A percentile compares a stretch with the other conserved stretches of the same genome.
phyloP scores from a whole-genome alignment of 2,888 invertebrate species.

The Cremastobaeus sp. region DNA sequence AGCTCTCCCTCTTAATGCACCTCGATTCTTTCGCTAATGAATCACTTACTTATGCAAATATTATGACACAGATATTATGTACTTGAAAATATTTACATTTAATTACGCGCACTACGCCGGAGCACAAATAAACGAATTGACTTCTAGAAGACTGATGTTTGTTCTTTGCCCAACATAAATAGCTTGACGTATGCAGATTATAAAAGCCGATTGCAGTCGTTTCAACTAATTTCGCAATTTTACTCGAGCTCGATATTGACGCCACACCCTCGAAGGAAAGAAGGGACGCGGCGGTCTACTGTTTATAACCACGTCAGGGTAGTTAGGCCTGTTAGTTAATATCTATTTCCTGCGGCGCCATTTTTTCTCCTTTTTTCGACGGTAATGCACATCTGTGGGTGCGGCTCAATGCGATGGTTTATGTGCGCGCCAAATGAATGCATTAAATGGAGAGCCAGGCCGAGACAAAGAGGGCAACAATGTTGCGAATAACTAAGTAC shows the following conservation, averaged over 20 bases:
- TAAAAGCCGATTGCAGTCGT: slow-evolving; percentile 54
- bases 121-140: slow-evolving; percentile 48
- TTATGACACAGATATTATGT: slow-evolving; percentile 57
- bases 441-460: slow-evolving; percentile 34
- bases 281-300: slow-evolving; percentile 47
- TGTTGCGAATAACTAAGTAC: slow-evolving; percentile 27
- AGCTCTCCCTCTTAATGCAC: slow-evolving; percentile 40
- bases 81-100: slow-evolving; percentile 58
- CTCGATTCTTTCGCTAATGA: slow-evolving; percentile 55
- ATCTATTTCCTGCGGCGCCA: slow-evolving; percentile 75
- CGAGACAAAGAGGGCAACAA: slow-evolving; percentile 1
- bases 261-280: slow-evolving; percentile 69
- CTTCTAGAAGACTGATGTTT: slow-evolving; percentile 46
- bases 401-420: slow-evolving; percentile 63
- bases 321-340: slow-evolving; percentile 74
- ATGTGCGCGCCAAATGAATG: slow-evolving; percentile 47
- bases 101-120: slow-evolving; percentile 50
- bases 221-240: slow-evolving; percentile 71
- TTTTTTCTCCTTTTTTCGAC: slow-evolving; percentile 66
- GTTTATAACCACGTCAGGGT: slow-evolving; percentile 66
- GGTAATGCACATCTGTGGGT: slow-evolving; percentile 68
- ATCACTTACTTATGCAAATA: slow-evolving; percentile 58
- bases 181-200: slow-evolving; percentile 56
- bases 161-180: slow-evolving; percentile 50
- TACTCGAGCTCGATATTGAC: slow-evolving; percentile 64